Conservation (phyloP, 2,797 vertebrate species). For the Smutsia temminckii region DNA sequence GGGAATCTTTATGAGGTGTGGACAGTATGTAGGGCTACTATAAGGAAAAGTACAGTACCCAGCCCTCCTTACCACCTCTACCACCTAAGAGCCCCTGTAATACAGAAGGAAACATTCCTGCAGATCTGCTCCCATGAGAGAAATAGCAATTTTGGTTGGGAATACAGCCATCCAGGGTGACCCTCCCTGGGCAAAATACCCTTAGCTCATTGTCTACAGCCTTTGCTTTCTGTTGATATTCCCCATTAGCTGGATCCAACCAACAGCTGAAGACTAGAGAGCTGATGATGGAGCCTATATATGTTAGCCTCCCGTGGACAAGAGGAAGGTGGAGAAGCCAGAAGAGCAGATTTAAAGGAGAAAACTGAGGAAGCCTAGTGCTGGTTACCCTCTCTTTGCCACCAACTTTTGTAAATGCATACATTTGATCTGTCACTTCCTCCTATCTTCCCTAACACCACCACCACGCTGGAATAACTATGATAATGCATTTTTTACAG, state of each 20-base stretch:
- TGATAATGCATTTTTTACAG: not conserved
- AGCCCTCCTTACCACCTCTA: not conserved
- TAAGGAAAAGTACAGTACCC: not conserved
- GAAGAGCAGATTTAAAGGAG: not conserved
- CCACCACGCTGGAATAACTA: not conserved
- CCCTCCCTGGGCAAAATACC: not conserved
- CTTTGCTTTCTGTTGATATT: not conserved
- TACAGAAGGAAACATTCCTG: not conserved
- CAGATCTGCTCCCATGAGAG: not conserved
- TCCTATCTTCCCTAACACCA: not conserved
- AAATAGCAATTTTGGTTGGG: not conserved
- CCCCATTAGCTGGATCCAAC: not conserved
- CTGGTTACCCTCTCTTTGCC: not conserved
- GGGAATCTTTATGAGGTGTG: not conserved
- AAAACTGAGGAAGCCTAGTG: accelerated
- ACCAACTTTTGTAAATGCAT: not conserved
- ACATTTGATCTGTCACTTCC: not conserved
- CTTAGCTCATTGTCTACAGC: not conserved
- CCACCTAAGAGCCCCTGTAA: not conserved
- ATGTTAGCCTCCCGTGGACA: not conserved
- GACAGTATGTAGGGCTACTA: not conserved
- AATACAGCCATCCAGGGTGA: not conserved
- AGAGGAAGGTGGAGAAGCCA: not conserved
- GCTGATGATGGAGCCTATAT: no score
- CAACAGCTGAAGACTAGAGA: not conserved